phyloP scores from a whole-genome alignment of 2,113 vertebrate species.

The Mastomys natalensis region DNA sequence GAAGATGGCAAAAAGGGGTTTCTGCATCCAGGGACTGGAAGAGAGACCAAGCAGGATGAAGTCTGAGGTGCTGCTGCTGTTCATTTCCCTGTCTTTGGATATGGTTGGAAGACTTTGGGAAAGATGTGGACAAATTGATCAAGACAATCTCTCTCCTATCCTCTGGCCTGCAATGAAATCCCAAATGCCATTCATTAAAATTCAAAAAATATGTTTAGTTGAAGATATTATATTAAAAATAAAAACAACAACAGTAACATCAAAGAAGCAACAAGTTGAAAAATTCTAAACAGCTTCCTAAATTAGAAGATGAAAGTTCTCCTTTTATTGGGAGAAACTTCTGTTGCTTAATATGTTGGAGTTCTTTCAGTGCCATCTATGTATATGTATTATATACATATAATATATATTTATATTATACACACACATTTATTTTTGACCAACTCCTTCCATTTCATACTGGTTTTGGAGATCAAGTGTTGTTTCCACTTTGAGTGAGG shows the following conservation, averaged over 20 bases:
- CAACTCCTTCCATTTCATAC: background rate
- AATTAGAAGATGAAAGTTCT: background rate
- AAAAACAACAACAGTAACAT: background rate
- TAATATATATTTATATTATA: background rate
- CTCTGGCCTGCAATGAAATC: background rate
- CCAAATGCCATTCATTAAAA: background rate
- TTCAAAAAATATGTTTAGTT: background rate
- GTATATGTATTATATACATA: background rate
- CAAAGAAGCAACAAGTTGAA: background rate
- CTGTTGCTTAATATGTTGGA: background rate
- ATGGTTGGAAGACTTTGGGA: background rate
- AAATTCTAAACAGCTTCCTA: background rate
- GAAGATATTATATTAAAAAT: background rate
- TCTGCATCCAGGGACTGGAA: constrained; percentile 71
- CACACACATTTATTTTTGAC: background rate
- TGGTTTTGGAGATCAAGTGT: background rate
- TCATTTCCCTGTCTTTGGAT: constrained; percentile 4
- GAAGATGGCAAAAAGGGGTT: constrained; percentile 68
- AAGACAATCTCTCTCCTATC: background rate
- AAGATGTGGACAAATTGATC: rapidly evolving
- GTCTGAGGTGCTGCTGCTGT: constrained; percentile 34
- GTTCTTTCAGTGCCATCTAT: background rate
- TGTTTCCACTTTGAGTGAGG: background rate
- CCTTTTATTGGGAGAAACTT: background rate
- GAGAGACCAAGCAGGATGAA: constrained; percentile 77